These are phyloP conservation scores for Dryoscopus gambensis DNA, from an alignment of 2,113 vertebrate genomes.

Conservation along the genomic window DNA sequence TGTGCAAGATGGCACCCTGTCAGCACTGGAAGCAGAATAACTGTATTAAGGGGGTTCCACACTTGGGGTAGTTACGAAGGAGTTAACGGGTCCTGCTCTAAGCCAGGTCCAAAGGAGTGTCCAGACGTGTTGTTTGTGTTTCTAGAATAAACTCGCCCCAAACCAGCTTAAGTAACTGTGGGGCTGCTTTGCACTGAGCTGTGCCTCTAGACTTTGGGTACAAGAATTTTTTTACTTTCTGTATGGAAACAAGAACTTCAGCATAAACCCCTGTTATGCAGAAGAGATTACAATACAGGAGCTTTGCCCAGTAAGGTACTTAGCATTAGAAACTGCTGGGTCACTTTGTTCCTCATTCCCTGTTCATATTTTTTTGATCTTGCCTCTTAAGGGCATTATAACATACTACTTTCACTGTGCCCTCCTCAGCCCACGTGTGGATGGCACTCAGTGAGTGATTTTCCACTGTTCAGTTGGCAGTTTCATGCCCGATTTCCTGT, in stretches of 20 bases:
- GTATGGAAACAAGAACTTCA: neutral
- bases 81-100: neutral
- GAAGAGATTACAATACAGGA: neutral
- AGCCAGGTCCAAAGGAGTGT: neutral
- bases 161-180: neutral
- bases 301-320: neutral
- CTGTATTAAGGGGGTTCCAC: neutral
- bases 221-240: neutral
- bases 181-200: neutral
- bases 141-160: neutral
- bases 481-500: slow-evolving; percentile 17
- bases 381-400: neutral
- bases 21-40: neutral
- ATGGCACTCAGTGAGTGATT: neutral
- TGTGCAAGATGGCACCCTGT: neutral
- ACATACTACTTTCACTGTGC: neutral
- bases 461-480: neutral
- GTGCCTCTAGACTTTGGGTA: neutral
- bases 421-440: neutral
- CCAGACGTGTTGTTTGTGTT: neutral
- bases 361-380: neutral
- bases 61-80: neutral
- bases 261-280: neutral
- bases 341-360: neutral
- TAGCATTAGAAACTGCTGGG: neutral